phyloP scores from a whole-genome alignment of 2,888 invertebrate species.

The Rutpela maculata region DNA sequence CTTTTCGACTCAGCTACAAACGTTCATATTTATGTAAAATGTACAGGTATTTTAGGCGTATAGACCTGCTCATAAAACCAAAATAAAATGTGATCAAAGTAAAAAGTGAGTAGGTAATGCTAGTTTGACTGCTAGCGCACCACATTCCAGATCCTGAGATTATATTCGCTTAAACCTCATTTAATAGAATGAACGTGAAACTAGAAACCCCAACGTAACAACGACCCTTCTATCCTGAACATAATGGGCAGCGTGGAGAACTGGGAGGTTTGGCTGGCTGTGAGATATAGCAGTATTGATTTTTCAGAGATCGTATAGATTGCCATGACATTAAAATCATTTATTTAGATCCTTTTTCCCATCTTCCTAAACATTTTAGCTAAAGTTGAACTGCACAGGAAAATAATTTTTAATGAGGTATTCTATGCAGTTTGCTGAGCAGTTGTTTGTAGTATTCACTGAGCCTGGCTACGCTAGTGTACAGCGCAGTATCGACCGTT shows the following conservation, averaged over 20 bases:
- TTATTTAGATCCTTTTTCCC: not conserved
- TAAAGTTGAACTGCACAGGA: not conserved
- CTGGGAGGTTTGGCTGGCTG: not conserved
- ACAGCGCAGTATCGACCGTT: slow-evolving; percentile 3
- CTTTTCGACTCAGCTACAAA: too few relatives aligned
- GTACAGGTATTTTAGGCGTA: too few relatives aligned
- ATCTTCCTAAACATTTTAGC: not conserved
- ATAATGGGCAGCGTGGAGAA: not conserved
- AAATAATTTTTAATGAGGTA: not conserved
- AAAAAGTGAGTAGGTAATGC: not conserved
- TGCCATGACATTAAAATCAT: not conserved
- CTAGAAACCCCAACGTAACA: not conserved
- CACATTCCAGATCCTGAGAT: not conserved
- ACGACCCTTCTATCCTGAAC: not conserved
- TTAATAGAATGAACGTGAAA: not conserved
- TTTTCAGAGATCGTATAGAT: not conserved
- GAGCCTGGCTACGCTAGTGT: not conserved
- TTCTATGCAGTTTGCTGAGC: not conserved
- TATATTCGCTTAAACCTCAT: not conserved
- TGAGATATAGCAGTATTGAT: not conserved
- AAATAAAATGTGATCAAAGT: not conserved
- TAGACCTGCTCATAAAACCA: too few relatives aligned
- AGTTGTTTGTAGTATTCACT: not conserved
- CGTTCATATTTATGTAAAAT: too few relatives aligned
- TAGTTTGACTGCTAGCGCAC: not conserved